These are phyloP conservation scores for Drosophila testacea DNA, from an alignment of 2,888 invertebrate species.

Conservation along the genomic window DNA sequence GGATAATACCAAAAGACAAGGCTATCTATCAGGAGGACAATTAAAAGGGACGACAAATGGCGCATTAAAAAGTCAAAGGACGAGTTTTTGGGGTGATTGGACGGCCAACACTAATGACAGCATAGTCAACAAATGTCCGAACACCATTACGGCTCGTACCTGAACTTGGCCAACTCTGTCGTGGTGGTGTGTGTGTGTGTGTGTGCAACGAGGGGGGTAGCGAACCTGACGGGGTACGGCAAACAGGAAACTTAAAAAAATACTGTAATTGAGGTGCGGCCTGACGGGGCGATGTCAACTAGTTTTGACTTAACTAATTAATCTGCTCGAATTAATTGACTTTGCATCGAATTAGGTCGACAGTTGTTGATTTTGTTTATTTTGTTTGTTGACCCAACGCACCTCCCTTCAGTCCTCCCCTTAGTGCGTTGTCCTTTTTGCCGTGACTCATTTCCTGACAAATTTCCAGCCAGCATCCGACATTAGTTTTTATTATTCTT, in stretches of 20 bases:
- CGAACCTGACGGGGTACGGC: conserved; percentile 2
- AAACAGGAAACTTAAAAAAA: conserved; percentile 57
- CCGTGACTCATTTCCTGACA: conserved; percentile 49
- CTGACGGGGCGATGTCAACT: conserved; percentile 54
- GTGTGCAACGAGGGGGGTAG: not conserved
- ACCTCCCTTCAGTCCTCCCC: not conserved
- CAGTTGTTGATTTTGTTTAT: conserved; percentile 51
- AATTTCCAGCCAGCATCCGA: conserved; percentile 55
- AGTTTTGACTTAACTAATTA: conserved; percentile 72
- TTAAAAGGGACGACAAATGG: conserved; percentile 63
- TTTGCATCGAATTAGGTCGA: conserved; percentile 75
- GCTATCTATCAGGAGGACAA: conserved; percentile 66
- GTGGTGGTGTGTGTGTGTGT: not conserved
- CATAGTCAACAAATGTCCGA: conserved; percentile 58
- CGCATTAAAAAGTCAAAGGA: conserved; percentile 66
- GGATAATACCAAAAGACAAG: conserved; percentile 21
- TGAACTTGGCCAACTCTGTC: conserved; percentile 60
- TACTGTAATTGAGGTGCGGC: conserved; percentile 65
- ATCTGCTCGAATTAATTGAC: conserved; percentile 77
- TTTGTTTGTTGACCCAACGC: conserved; percentile 17
- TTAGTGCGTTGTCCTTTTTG: conserved; percentile 52
- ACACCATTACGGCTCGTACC: conserved; percentile 54
- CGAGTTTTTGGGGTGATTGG: conserved; percentile 59
- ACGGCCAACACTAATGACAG: conserved; percentile 66
- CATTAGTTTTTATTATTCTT: conserved; percentile 52